These are phyloP conservation scores for Platysteira castanea DNA, from an alignment of 2,113 vertebrate genomes.

Conservation along the genomic window DNA sequence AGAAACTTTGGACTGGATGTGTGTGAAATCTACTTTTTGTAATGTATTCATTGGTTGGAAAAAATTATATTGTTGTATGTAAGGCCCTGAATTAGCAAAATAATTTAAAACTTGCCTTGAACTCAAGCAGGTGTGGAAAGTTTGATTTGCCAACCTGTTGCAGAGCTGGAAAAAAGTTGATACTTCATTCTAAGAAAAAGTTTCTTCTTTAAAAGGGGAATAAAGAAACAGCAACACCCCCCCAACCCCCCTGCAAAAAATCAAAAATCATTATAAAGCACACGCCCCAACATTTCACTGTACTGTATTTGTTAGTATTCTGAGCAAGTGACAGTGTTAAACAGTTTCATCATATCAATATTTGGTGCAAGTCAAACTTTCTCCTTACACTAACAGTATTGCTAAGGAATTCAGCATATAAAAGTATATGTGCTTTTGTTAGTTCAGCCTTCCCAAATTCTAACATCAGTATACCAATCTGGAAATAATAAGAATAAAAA, in stretches of 20 bases:
- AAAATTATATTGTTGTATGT: neutral
- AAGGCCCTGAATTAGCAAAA: neutral
- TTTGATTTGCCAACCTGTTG: neutral
- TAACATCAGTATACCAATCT: neutral
- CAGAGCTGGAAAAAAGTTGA: neutral
- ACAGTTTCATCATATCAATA: neutral
- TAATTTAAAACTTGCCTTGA: neutral
- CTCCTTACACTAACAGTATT: neutral
- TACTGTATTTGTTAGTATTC: neutral
- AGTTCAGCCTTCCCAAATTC: neutral
- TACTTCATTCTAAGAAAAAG: neutral
- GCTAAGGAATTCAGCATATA: neutral
- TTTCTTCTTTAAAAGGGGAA: neutral
- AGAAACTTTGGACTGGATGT: neutral
- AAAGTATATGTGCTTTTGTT: neutral
- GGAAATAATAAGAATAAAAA: neutral
- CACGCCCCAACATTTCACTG: neutral
- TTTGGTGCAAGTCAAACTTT: neutral
- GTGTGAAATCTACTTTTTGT: neutral
- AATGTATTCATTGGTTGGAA: neutral
- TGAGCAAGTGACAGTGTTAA: neutral
- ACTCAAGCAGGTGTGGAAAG: neutral
- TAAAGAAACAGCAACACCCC: neutral
- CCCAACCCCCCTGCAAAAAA: fast-evolving
- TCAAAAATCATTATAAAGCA: neutral